These are phyloP conservation scores for Argyrosomus regius DNA, from an alignment of 2,797 vertebrate genomes.

Conservation along the genomic window DNA sequence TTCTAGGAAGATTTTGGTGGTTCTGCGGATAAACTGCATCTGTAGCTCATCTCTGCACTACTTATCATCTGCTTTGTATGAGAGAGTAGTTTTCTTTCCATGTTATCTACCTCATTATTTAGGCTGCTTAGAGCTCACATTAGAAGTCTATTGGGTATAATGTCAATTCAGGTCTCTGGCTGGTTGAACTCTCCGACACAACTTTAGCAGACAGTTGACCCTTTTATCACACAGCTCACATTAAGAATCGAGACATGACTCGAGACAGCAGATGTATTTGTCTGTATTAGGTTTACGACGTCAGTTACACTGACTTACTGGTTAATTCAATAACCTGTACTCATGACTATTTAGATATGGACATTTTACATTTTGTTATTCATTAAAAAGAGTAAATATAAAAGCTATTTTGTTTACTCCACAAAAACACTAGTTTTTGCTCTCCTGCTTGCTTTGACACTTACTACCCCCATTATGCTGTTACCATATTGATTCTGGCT, in stretches of 20 bases:
- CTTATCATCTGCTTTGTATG: neutral
- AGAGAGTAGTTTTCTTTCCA: neutral
- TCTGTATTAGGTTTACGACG: slow-evolving; percentile 37
- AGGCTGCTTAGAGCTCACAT: slow-evolving; percentile 17
- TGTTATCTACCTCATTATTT: slow-evolving; percentile 14
- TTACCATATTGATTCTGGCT: slow-evolving; percentile 64
- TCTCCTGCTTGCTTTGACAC: slow-evolving; percentile 24
- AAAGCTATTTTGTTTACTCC: slow-evolving; percentile 10
- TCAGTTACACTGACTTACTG: slow-evolving; percentile 15
- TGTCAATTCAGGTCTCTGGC: slow-evolving; percentile 38
- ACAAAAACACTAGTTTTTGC: slow-evolving; percentile 19
- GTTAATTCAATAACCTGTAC: slow-evolving; percentile 51
- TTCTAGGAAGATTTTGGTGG: neutral
- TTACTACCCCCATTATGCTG: slow-evolving; percentile 26
- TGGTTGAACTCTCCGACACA: slow-evolving; percentile 42
- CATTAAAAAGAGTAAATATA: neutral
- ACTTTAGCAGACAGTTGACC: slow-evolving; percentile 64
- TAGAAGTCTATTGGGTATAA: slow-evolving; percentile 21
- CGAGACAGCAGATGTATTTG: slow-evolving; percentile 34
- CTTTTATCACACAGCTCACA: slow-evolving; percentile 51
- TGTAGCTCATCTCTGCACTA: neutral
- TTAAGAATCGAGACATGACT: slow-evolving; percentile 55
- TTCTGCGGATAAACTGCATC: neutral
- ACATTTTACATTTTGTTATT: slow-evolving; percentile 18
- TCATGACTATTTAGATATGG: slow-evolving; percentile 18